phyloP scores from a whole-genome alignment of 2,888 invertebrate species.

The Tinea semifulvella region DNA sequence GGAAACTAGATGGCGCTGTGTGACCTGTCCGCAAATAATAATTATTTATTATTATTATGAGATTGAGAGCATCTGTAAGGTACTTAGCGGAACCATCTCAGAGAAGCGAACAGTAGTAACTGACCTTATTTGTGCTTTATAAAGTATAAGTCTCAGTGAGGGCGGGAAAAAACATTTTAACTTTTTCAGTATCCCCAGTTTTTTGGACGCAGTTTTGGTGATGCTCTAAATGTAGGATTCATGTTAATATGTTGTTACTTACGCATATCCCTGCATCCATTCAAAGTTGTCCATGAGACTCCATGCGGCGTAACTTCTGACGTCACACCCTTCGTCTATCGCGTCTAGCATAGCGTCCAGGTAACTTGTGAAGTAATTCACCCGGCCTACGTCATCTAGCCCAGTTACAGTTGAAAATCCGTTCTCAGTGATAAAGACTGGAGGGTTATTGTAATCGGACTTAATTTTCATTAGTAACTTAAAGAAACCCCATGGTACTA shows the following conservation, averaged over 20 bases:
- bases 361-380: conserved; percentile 35
- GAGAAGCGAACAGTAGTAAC: too few species aligned
- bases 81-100: too few species aligned
- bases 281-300: conserved; percentile 31
- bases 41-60: too few species aligned
- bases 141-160: too few species aligned
- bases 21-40: too few species aligned
- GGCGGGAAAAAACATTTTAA: too few species aligned
- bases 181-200: too few species aligned
- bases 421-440: conserved; percentile 53
- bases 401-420: conserved; percentile 44
- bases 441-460: conserved; percentile 23
- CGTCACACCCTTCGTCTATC: conserved; percentile 26
- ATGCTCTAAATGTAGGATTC: background rate
- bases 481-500: conserved; percentile 23
- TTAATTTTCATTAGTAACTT: conserved; percentile 22
- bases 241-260: conserved; percentile 18
- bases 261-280: conserved; percentile 28
- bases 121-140: too few species aligned
- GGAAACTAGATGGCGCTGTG: too few species aligned
- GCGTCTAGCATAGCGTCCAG: conserved; percentile 32
- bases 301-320: conserved; percentile 27
- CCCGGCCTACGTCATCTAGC: conserved; percentile 37
- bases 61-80: too few species aligned
- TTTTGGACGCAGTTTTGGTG: too few species aligned